Base-by-base conservation (phyloP, 2,797 vertebrate species). In the Sylvilagus floridanus region DNA sequence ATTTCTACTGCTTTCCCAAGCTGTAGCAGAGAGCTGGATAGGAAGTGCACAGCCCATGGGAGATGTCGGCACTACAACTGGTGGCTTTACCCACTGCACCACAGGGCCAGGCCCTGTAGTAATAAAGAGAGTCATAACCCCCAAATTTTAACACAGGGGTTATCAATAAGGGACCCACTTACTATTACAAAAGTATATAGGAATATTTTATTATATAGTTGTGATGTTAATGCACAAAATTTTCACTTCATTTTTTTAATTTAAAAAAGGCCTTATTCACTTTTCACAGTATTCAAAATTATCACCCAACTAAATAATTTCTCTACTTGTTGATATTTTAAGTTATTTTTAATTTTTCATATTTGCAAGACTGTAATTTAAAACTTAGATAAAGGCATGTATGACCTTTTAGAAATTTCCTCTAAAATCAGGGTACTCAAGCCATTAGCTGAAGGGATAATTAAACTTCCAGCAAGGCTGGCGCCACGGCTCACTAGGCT, bases 201-300 rank as follows among this genome's bases (percentile, higher is more conserved):
- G 50, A 90, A 87, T 72, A 77, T 77, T 82, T 71, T 68, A 83
- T 65, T 71, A 60, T 4, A 85, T n/a, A 84, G 50, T 10, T 87
- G 2, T 7, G 86, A 17, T 57, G 21, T 62, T 84, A 69, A 42
- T 87, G 7, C 13, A 79, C 7, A 84, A 69, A 28, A 32, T 84
- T 90, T 88, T 94, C 13, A 89, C 60, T 83, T 93, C 90, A 32
- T 50, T 37, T 86, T 88, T 85, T 86, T 75, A 71, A 88, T 60
- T 13, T 92, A 42, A 82, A 92, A 71, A 85, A 69, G 37, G 7
- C 54, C n/a, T 84, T 73, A 28, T 86, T 16, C 57, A 60, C 47
- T 93, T 75, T 92, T 65, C n/a, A 93, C 26, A 30, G 42, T 75
- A 84, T 76, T 88, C 60, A 69, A 91, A 90, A 92, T 84, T 9